Evolutionary conservation across 1,140 invertebrate species (phyloP).

Genomic region (Epicauta chinensis): DNA sequence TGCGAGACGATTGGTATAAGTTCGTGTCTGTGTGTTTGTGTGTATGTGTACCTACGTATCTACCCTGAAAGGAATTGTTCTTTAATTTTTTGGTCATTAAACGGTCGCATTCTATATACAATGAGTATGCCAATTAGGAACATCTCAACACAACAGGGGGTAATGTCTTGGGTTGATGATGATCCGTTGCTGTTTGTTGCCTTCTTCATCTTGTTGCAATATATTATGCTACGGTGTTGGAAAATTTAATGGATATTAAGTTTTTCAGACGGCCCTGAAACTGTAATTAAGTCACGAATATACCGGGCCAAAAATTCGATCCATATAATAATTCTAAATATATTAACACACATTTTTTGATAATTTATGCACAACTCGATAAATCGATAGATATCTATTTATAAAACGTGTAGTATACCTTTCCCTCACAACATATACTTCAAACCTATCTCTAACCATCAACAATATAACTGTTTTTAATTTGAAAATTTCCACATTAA

Average conservation of each 20-base stretch:
- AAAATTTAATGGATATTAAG: conserved; percentile 31
- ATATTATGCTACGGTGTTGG: conserved; percentile 21
- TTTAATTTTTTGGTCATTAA: conserved; percentile 32
- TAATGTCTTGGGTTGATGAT: conserved; percentile 12
- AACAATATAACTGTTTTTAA: no score
- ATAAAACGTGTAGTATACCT: no score
- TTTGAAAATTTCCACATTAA: no score
- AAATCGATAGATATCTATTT: no score
- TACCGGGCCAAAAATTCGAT: no score
- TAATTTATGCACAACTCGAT: no score
- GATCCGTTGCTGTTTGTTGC: conserved; percentile 1
- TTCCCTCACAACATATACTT: no score
- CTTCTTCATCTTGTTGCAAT: conserved; percentile 22
- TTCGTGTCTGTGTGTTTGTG: not conserved
- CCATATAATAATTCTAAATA: no score
- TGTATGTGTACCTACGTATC: not conserved
- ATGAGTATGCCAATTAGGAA: conserved; percentile 32
- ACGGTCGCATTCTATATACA: conserved; percentile 20
- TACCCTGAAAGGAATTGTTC: conserved; percentile 21
- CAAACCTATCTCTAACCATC: no score
- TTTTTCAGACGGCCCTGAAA: conserved; percentile 19
- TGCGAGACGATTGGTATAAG: not conserved
- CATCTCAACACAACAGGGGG: conserved; percentile 23
- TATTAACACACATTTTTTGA: no score
- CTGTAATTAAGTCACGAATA: conserved; percentile 26